Evolutionary conservation across 2,797 vertebrate species (phyloP), one percentile per base, ranked within the genome.

Genomic region (Valencia hispanica): DNA sequence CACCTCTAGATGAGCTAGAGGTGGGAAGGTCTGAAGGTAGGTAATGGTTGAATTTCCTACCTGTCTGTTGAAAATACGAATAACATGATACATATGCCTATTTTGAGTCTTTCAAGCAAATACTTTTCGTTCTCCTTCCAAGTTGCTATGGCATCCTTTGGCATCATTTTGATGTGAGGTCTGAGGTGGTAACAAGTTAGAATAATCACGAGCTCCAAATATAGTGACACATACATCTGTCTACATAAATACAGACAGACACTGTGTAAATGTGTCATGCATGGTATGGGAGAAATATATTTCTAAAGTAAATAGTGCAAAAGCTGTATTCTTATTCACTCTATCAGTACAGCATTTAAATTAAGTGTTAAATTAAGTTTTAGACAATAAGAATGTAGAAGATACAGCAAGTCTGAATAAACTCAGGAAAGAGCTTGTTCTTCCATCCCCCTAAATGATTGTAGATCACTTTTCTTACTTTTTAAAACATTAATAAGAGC

Each of bases 121-220:
- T 32, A 22, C 0, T 11, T 8, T 5, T 53, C 36, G 55, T 25
- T 6, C 12, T 47, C 8, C 34, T 39, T 32, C 50, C 55, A n/a
- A 34, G 81, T 84, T 83, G 50, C 80, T 32, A 53, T 83, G 73
- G 84, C 59, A 85, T 72, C 77, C 39, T 68, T 7, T 47, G 57
- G 39, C 57, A n/a, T n/a, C 74, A 78, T 53, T 66, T 68, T 3
- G 22, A 78, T 69, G 68, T 48, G 57, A 59, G 70, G 68, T 70
- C 73, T 3, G 22, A 79, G 68, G 72, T 83, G 80, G 9, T 65
- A 65, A 81, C 73, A 83, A 79, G 30, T 73, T 71, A 12, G 70
- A 84, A 77, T 80, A 83, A 78, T 70, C n/a, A 8, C 11, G 39
- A 0, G 6, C 32, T 79, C 83, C 70, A 53, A 75, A 82, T 83